phyloP scores from a whole-genome alignment of 2,888 invertebrate species.

The Siphonodentalium dalli region DNA sequence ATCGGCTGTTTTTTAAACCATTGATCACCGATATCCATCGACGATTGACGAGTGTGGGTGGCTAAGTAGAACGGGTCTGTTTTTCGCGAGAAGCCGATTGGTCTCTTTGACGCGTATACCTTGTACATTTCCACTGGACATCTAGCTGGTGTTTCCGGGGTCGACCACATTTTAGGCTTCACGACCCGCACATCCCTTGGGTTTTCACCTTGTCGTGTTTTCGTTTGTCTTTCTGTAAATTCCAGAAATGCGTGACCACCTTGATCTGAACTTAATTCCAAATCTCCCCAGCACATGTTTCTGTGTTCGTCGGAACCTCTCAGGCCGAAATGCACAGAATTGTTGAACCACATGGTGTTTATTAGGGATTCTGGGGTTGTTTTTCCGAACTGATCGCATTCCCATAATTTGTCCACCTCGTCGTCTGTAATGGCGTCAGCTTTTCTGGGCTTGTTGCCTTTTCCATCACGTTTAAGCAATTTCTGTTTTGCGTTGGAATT shows the following conservation, averaged over 20 bases:
- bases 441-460: slow-evolving; percentile 12
- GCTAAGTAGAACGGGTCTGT: slow-evolving; percentile 21
- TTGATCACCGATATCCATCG: not conserved
- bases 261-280: slow-evolving; percentile 5
- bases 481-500: too few species aligned
- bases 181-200: slow-evolving; percentile 17
- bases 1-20: slow-evolving; percentile 22
- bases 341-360: slow-evolving; percentile 21
- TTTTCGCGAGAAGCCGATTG: slow-evolving; percentile 4
- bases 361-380: slow-evolving; percentile 14
- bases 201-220: slow-evolving; percentile 22
- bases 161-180: slow-evolving; percentile 23
- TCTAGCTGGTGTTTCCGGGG: not conserved
- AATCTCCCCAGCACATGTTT: slow-evolving; percentile 23
- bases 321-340: slow-evolving; percentile 21
- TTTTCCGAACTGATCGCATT: slow-evolving; percentile 13
- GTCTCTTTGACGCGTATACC: slow-evolving; percentile 8
- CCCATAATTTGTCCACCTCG: slow-evolving; percentile 15
- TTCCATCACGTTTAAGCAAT: too few species aligned
- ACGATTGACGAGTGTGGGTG: slow-evolving; percentile 8
- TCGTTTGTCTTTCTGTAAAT: slow-evolving; percentile 20
- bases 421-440: slow-evolving; percentile 11
- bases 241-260: slow-evolving; percentile 16
- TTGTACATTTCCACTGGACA: slow-evolving; percentile 17
- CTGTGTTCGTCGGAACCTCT: slow-evolving; percentile 15